Base-by-base conservation (phyloP, 2,888 invertebrate species). In the Cryptus viduatorius region DNA sequence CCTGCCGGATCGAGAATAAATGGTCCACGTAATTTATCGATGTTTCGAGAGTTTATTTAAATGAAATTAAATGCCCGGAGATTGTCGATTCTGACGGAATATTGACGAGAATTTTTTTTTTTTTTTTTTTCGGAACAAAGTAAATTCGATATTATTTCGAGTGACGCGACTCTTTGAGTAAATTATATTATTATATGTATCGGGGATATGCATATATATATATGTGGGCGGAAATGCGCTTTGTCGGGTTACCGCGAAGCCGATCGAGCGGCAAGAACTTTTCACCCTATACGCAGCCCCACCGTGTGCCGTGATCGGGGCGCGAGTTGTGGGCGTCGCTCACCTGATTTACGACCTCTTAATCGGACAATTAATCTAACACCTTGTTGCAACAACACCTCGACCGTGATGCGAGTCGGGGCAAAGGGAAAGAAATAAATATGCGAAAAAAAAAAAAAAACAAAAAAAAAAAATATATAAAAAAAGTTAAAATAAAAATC, bases 341-440 rank as follows among this genome's bases (percentile, higher is more conserved):
- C 86, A 86, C 88, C 88, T 92, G 92, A 93, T 93, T 93, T 93
- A 93, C 92, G 93, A 92, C 89, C 89, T 91, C 93, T 92, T 93
- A 93, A 93, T 93, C 93, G 91, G 89, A 93, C 93, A 93, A 93
- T 93, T 93, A 93, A 93, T 93, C 93, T 93, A 93, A 93, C 93
- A 93, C 93, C 93, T 93, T 93, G 93, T 93, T 93, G 92, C 91
- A 93, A 93, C 92, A 93, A 93, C 92, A 92, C 91, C 92, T 93
- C 91, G 86, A 86, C 89, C 88, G 86, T 85, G 86, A 86, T 86
- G 84, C 83, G 72, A 76, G 72, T 65, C 56, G 53, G 67, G 56
- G 72, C 75, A 84, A 42, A 42, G 31, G 37, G 48, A 79, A 67
- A 72, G 68, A 61, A 67, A 85, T 56, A 64, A 79, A 72, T 71